Percentiles rank a stretch among this genome's conserved stretches.
These are phyloP conservation scores for Mythimna pallens DNA, from an alignment of 2,888 invertebrate genomes.

Conservation along the genomic window DNA sequence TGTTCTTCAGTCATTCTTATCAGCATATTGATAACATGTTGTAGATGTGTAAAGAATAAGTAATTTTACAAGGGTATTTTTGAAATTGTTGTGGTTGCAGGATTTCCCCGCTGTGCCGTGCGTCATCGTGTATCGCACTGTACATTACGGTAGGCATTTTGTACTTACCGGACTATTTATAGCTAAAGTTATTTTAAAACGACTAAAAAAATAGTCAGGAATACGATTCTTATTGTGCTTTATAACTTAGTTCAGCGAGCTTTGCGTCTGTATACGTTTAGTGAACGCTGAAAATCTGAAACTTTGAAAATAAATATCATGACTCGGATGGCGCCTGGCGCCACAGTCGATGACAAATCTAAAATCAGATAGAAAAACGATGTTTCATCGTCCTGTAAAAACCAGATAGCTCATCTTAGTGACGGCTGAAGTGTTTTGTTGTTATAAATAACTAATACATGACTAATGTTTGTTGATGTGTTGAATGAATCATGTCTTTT, in stretches of 20 bases:
- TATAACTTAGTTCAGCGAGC: conserved; percentile 2
- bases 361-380: conserved; percentile 33
- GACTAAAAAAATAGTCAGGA: conserved; percentile 26
- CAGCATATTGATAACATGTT: conserved; percentile 35
- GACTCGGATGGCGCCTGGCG: conserved; percentile 16
- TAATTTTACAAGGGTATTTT: conserved; percentile 14
- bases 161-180: conserved; percentile 39
- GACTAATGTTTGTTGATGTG: conserved; percentile 27
- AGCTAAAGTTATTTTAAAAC: conserved; percentile 44
- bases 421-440: conserved; percentile 29
- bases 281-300: conserved; percentile 19
- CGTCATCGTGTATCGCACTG: conserved; percentile 37
- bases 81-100: conserved; percentile 38
- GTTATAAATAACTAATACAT: conserved; percentile 21
- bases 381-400: conserved; percentile 43
- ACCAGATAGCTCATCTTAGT: conserved; percentile 36
- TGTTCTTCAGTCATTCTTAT: conserved; percentile 20
- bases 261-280: conserved; percentile 3
- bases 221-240: conserved; percentile 1
- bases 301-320: conserved; percentile 22
- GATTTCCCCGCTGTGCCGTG: conserved; percentile 45
- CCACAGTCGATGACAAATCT: conserved; percentile 31
- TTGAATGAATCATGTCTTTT: conserved; percentile 26
- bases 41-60: conserved; percentile 19
- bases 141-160: conserved; percentile 22